Conservation (phyloP, 2,113 vertebrate genomes). For the Clarias magur region DNA sequence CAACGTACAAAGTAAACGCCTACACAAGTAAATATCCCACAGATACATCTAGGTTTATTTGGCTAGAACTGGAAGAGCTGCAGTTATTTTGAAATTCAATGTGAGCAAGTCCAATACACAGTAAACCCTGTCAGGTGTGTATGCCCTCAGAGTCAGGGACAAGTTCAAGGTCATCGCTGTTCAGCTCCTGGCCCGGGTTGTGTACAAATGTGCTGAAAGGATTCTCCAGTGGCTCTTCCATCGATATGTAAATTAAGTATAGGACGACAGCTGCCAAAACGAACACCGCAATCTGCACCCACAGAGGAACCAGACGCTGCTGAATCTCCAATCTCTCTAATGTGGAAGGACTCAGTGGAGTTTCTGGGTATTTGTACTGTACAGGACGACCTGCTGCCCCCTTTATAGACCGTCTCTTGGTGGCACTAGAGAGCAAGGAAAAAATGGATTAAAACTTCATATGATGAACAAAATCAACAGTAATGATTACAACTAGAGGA, state of each 20-base stretch:
- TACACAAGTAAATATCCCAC: neutral
- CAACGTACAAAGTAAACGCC: neutral
- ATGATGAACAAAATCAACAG: neutral
- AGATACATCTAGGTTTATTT: neutral
- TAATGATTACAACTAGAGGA: neutral
- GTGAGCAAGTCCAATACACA: neutral
- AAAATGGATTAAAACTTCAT: neutral
- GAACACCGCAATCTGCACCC: constrained; percentile 71
- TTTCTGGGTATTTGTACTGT: constrained; percentile 64
- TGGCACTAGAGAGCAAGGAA: constrained; percentile 61
- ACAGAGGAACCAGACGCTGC: constrained; percentile 61
- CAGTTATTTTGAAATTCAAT: neutral
- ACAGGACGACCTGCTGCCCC: constrained; percentile 76
- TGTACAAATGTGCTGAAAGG: constrained; percentile 54
- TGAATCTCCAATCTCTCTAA: constrained; percentile 55
- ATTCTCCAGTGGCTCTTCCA: constrained; percentile 60
- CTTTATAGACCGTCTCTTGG: constrained; percentile 66
- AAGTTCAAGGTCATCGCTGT: constrained; percentile 30
- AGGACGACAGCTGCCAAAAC: constrained; percentile 68
- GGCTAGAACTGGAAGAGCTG: neutral
- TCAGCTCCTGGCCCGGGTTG: constrained; percentile 34
- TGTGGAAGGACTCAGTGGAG: constrained; percentile 60
- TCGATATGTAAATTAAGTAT: constrained; percentile 67
- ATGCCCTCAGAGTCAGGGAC: constrained; percentile 11
- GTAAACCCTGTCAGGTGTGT: neutral